Evolutionary conservation across 2,113 vertebrate species (phyloP).

Genomic region (Geococcyx californianus): DNA sequence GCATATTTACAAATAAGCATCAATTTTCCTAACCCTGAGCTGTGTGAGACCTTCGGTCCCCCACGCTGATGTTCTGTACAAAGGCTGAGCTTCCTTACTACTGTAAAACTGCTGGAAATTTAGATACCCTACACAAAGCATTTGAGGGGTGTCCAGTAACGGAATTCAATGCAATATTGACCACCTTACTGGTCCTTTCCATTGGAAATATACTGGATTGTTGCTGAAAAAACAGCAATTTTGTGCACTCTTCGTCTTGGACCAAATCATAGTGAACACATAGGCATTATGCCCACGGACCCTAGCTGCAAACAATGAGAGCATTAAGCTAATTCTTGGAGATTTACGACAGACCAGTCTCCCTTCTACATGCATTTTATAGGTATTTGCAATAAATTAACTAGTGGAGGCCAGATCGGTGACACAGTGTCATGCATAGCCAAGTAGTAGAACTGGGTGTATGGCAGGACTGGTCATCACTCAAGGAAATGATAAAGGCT

Average conservation of each 20-base stretch:
- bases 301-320: constrained; percentile 39
- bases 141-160: neutral
- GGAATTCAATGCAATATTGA: neutral
- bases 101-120: neutral
- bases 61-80: neutral
- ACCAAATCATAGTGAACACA: constrained; percentile 4
- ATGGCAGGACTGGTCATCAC: neutral
- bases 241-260: neutral
- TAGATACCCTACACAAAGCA: neutral
- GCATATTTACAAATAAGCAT: neutral
- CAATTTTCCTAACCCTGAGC: neutral
- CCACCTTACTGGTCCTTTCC: neutral
- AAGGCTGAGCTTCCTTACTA: neutral
- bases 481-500: neutral
- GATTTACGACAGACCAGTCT: constrained; percentile 66
- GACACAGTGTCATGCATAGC: neutral
- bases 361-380: constrained; percentile 60
- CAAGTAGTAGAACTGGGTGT: neutral
- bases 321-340: constrained; percentile 42
- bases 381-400: constrained; percentile 69
- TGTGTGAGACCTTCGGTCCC: neutral
- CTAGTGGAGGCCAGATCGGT: constrained; percentile 4
- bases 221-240: neutral
- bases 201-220: neutral
- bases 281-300: neutral